These are phyloP conservation scores for Chlamydotis undulata DNA, from an alignment of 2,113 vertebrate genomes.

Conservation along the genomic window DNA sequence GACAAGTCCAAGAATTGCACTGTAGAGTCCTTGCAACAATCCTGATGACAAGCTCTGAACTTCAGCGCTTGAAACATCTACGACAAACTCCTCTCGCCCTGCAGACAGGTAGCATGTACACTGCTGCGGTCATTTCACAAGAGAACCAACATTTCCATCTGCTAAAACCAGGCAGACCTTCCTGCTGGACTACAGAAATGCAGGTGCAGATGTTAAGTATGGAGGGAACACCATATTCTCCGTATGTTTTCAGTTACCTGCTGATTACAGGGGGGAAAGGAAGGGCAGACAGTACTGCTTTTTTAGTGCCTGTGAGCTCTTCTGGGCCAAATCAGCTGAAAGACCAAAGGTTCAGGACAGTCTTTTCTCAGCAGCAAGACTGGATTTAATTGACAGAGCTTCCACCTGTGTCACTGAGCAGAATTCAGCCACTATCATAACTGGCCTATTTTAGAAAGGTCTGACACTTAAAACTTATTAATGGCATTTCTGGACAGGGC, in stretches of 20 bases:
- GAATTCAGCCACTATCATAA: background rate
- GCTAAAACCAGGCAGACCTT: background rate
- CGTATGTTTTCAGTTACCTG: background rate
- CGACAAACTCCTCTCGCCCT: no score
- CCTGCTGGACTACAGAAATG: background rate
- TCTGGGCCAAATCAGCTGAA: background rate
- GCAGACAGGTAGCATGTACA: accelerated
- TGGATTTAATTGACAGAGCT: background rate
- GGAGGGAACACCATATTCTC: background rate
- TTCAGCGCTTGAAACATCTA: background rate
- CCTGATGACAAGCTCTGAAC: no score
- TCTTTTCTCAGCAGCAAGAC: background rate
- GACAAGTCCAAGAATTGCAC: no score
- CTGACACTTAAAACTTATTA: background rate
- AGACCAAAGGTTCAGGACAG: background rate
- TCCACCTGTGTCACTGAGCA: accelerated
- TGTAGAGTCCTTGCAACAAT: background rate
- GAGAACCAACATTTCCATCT: no score
- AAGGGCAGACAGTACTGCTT: background rate
- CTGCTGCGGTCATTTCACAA: no score
- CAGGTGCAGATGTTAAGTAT: background rate
- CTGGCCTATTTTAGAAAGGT: background rate
- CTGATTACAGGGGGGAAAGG: background rate
- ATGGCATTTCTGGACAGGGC: background rate
- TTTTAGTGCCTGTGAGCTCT: background rate